Evolutionary conservation across 1,140 invertebrate species (phyloP).

Genomic region (Dryas iulia): DNA sequence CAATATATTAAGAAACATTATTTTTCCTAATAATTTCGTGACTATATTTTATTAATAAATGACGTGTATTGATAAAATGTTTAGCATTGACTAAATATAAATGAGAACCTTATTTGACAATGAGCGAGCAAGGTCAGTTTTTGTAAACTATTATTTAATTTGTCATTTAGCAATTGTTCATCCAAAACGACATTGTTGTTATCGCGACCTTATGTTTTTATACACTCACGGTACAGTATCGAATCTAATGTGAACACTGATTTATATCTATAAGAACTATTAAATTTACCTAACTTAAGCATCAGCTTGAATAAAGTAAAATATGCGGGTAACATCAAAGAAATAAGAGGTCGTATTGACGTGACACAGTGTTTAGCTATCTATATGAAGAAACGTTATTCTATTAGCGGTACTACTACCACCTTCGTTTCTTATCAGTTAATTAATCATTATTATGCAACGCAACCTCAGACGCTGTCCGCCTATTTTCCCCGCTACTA

Average conservation of each 20-base stretch:
- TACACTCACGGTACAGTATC: background rate
- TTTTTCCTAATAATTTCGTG: background rate
- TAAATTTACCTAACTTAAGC: too few relatives aligned
- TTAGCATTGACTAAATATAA: constrained; percentile 46
- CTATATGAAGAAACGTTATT: background rate
- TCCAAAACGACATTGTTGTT: constrained; percentile 67
- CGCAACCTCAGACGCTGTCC: constrained; percentile 6
- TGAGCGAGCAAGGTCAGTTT: constrained; percentile 66
- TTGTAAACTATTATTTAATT: constrained; percentile 62
- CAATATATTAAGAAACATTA: too few relatives aligned
- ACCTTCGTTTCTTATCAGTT: constrained; percentile 41
- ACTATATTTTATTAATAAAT: background rate
- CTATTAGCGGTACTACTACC: constrained; percentile 5
- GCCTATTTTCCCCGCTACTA: constrained; percentile 2
- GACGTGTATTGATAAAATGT: constrained; percentile 19
- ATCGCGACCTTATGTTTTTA: constrained; percentile 50
- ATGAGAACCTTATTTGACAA: constrained; percentile 57
- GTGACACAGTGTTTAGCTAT: background rate
- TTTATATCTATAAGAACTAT: too few relatives aligned
- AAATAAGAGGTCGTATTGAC: background rate
- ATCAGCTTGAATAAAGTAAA: too few relatives aligned
- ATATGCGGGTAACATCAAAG: background rate
- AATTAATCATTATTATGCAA: constrained; percentile 39
- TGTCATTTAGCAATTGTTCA: constrained; percentile 57
- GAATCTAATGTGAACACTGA: background rate